Base-by-base conservation (phyloP, 2,113 vertebrate species). In the Trinectes maculatus region DNA sequence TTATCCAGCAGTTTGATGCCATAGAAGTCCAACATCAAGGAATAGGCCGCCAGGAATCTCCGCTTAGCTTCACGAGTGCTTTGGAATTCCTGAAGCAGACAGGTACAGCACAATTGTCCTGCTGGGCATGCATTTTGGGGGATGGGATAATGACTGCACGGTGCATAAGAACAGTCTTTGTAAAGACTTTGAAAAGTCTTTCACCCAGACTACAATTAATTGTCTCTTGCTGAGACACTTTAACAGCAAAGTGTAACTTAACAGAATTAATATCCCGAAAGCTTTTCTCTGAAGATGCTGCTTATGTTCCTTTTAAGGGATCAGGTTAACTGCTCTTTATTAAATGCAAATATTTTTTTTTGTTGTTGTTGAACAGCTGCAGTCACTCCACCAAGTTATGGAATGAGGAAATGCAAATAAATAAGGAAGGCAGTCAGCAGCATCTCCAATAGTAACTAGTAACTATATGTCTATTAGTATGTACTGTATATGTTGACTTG, bases 21-120 rank as follows among this genome's bases (percentile, higher is more conserved):
- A 71, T 98, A 99, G 89, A 99, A 99, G 85, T 99, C 98, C 91
- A 99, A 67, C 98, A 99, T 99, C 81, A 99, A 93, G 85, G 96
- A 94, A 77, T 99, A 99, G 59, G 96, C 96, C 55, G 94, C 91
- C 46, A 98, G 77, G 72, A 98, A 98, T 79, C 96, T 94, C 83
- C 93, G 93, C 92, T 95, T 96, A 34, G 97, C 97, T 90, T 99
- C 96, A 71, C 96, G 96, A 74, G 95, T 96, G 90, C 94, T 96
- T 92, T 98, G 97, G 92, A 99, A 99, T 92, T 99, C 97, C 98
- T 99, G 88, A 70, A 13, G 15, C 26, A 29, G 9, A 43, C 6
- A 29, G 19, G 13, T 12, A 34, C 4, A 6, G 11, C 3, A 9
- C 1, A 6, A 25, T 5, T 18, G 37, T 31, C 54, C 29, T 39